Evolutionary conservation across 2,888 invertebrate genomes (phyloP).

Genomic region (Esperia sulphurella): DNA sequence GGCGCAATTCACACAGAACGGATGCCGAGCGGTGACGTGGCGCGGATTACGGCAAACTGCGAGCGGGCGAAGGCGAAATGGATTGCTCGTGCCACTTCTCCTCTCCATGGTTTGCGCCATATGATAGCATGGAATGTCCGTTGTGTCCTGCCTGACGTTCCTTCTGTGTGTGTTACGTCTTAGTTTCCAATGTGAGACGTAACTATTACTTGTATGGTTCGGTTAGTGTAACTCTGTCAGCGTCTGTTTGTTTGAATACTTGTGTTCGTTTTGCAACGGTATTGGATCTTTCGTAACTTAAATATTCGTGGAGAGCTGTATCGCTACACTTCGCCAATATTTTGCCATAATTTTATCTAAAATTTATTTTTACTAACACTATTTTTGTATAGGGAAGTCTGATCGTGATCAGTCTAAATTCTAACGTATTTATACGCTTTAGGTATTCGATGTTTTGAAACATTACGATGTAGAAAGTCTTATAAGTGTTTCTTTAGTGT

Average conservation of each 20-base stretch:
- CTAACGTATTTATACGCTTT: constrained; percentile 53
- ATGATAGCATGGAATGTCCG: too few relatives aligned
- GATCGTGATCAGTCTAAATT: constrained; percentile 56
- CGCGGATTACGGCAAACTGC: not conserved
- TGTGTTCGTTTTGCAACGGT: constrained; percentile 41
- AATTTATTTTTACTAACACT: constrained; percentile 51
- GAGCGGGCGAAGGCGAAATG: too few relatives aligned
- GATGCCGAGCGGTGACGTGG: not conserved
- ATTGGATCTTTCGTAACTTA: constrained; percentile 47
- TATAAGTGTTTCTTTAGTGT: constrained; percentile 52
- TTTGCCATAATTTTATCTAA: constrained; percentile 70
- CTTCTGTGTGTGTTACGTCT: not conserved
- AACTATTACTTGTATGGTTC: not conserved
- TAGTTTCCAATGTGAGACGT: not conserved
- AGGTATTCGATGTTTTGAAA: constrained; percentile 43
- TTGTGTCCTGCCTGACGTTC: too few relatives aligned
- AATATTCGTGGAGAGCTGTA: constrained; percentile 56
- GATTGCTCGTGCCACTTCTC: too few relatives aligned
- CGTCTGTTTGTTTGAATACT: constrained; percentile 38
- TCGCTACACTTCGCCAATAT: constrained; percentile 69
- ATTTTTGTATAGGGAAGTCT: constrained; percentile 46
- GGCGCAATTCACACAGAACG: not conserved
- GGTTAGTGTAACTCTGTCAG: constrained; percentile 24
- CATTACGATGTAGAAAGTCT: constrained; percentile 37
- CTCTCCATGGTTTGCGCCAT: too few relatives aligned